These are phyloP conservation scores for Zophobas morio DNA, from an alignment of 1,140 invertebrate species.

Conservation along the genomic window DNA sequence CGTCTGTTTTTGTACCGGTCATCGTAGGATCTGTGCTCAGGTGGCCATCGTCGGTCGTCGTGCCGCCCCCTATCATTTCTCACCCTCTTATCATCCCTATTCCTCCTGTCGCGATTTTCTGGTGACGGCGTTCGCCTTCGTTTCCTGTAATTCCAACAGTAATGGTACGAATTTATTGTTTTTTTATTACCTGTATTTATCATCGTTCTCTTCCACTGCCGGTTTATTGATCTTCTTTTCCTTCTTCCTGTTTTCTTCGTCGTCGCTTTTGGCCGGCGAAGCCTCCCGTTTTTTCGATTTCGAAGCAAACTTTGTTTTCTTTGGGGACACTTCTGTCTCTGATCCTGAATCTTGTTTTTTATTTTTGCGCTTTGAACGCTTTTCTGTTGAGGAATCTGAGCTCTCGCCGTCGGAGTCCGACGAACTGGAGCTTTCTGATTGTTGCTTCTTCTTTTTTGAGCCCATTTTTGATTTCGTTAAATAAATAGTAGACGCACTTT, in stretches of 20 bases:
- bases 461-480: constrained; percentile 15
- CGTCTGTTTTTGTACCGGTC: constrained; percentile 22
- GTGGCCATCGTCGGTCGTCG: constrained; percentile 48
- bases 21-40: constrained; percentile 35
- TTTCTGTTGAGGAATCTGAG: constrained; percentile 17
- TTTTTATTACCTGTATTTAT: neutral
- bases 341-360: constrained; percentile 6
- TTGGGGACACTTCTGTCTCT: constrained; percentile 8
- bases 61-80: constrained; percentile 43
- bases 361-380: constrained; percentile 5
- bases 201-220: neutral
- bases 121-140: constrained; percentile 7
- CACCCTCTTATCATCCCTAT: constrained; percentile 35
- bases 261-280: constrained; percentile 2
- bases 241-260: neutral
- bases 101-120: constrained; percentile 44
- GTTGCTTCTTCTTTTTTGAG: constrained; percentile 14
- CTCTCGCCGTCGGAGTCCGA: constrained; percentile 9
- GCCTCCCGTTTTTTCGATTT: constrained; percentile 6
- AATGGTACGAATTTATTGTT: neutral
- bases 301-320: neutral
- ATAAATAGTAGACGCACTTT: neutral
- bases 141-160: constrained; percentile 11
- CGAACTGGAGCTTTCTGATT: constrained; percentile 10
- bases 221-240: neutral